A percentile compares a stretch with the other conserved stretches of the same genome.
These are phyloP conservation scores for Hedya salicella DNA, from an alignment of 2,888 invertebrate species.

Conservation along the genomic window DNA sequence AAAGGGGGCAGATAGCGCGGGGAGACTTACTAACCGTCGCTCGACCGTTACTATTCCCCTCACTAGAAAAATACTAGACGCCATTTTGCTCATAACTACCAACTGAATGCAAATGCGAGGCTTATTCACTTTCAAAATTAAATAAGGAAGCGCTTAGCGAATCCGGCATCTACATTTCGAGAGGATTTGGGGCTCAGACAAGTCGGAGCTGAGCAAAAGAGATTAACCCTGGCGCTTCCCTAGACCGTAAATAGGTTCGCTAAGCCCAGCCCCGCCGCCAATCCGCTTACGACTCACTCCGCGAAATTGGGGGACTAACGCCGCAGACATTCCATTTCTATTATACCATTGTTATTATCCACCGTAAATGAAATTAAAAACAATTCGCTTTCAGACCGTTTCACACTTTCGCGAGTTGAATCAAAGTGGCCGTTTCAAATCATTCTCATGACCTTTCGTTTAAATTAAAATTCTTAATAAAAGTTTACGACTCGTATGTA, in stretches of 20 bases:
- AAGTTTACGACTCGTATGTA: constrained; percentile 62
- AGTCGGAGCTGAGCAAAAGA: constrained; percentile 63
- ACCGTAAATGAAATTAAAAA: constrained; percentile 63
- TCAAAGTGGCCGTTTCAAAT: constrained; percentile 61
- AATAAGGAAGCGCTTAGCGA: constrained; percentile 67
- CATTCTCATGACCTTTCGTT: constrained; percentile 66
- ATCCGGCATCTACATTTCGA: constrained; percentile 52
- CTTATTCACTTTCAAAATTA: constrained; percentile 66
- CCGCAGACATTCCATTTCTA: constrained; percentile 37
- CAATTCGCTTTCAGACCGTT: constrained; percentile 70
- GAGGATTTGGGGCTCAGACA: constrained; percentile 63
- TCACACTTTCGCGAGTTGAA: constrained; percentile 71
- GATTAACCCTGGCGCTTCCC: constrained; percentile 67
- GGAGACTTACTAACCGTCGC: constrained; percentile 79
- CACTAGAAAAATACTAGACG: constrained; percentile 83
- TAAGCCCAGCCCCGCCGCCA: constrained; percentile 62
- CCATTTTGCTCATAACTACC: constrained; percentile 70
- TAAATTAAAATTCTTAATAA: constrained; percentile 62
- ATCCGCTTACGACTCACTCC: constrained; percentile 71
- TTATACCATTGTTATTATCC: constrained; percentile 50
- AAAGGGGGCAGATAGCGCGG: constrained; percentile 84
- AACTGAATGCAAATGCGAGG: constrained; percentile 63
- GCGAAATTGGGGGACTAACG: constrained; percentile 59
- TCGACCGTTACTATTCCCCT: constrained; percentile 83
- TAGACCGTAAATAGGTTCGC: constrained; percentile 69